These are phyloP conservation scores for Lampropteryx suffumata DNA, from an alignment of 2,888 invertebrate genomes.

Conservation along the genomic window DNA sequence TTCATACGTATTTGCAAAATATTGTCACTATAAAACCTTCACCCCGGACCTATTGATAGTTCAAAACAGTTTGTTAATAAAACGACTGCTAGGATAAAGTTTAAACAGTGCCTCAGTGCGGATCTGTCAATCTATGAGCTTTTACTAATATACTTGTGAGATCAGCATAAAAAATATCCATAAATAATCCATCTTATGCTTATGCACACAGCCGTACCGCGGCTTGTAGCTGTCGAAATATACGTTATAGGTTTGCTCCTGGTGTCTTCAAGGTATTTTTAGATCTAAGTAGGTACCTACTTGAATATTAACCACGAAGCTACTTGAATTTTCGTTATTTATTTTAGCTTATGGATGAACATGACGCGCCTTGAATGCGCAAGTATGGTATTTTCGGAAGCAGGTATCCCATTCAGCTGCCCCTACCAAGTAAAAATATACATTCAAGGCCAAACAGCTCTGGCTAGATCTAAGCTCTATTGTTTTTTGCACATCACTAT, in stretches of 20 bases:
- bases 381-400: not conserved
- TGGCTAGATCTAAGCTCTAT: too few relatives aligned
- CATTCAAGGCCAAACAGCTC: too few relatives aligned
- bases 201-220: not conserved
- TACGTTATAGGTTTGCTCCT: too few relatives aligned
- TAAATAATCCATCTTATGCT: not conserved
- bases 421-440: too few relatives aligned
- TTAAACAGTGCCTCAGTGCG: not conserved
- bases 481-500: too few relatives aligned
- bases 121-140: not conserved
- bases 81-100: not conserved
- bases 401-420: not conserved
- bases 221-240: too few relatives aligned
- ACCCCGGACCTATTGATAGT: constrained; percentile 18
- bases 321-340: too few relatives aligned
- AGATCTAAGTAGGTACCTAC: too few relatives aligned
- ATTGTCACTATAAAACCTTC: constrained; percentile 39
- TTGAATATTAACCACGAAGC: too few relatives aligned
- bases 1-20: constrained; percentile 68
- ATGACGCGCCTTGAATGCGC: not conserved
- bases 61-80: not conserved
- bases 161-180: too few relatives aligned
- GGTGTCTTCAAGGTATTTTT: too few relatives aligned
- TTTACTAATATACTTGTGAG: constrained; percentile 4
- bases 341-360: not conserved